Evolutionary conservation across 2,888 invertebrate species (phyloP).

Genomic region (Scelioninae gen. 1): DNA sequence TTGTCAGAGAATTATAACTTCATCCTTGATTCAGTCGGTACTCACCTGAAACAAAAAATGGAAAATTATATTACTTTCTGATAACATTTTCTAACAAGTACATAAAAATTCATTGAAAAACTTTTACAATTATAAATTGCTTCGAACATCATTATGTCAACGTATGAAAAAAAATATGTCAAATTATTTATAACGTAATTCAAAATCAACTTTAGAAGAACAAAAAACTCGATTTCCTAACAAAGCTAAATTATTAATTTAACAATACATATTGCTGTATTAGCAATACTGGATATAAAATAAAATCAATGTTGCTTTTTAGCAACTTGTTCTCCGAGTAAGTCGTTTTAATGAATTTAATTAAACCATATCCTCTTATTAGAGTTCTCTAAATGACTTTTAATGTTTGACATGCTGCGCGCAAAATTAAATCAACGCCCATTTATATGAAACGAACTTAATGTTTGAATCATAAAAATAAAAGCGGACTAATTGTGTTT

Average conservation of each 20-base stretch:
- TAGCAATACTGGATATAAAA: not conserved
- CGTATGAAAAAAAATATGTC: not conserved
- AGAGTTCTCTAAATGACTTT: not conserved
- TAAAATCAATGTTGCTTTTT: not conserved
- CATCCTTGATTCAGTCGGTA: slow-evolving; percentile 38
- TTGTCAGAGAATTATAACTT: slow-evolving; percentile 25
- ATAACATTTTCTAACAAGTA: not conserved
- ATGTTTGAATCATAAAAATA: slow-evolving; percentile 28
- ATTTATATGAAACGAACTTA: not conserved
- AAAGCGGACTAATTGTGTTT: slow-evolving; percentile 51
- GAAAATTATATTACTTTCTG: slow-evolving; percentile 24
- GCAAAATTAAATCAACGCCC: slow-evolving; percentile 22
- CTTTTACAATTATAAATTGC: not conserved
- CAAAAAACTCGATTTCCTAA: too few species aligned
- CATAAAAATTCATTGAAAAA: not conserved
- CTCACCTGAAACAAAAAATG: slow-evolving; percentile 59
- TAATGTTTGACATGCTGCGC: not conserved
- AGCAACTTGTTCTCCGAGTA: too few species aligned
- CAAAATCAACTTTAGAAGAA: not conserved
- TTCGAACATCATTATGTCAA: not conserved
- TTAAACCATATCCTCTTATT: not conserved
- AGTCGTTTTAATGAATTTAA: too few species aligned
- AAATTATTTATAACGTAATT: not conserved
- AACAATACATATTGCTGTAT: too few species aligned
- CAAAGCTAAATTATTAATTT: too few species aligned